phyloP scores from a whole-genome alignment of 2,888 invertebrate species.

The Shargacucullia verbasci region DNA sequence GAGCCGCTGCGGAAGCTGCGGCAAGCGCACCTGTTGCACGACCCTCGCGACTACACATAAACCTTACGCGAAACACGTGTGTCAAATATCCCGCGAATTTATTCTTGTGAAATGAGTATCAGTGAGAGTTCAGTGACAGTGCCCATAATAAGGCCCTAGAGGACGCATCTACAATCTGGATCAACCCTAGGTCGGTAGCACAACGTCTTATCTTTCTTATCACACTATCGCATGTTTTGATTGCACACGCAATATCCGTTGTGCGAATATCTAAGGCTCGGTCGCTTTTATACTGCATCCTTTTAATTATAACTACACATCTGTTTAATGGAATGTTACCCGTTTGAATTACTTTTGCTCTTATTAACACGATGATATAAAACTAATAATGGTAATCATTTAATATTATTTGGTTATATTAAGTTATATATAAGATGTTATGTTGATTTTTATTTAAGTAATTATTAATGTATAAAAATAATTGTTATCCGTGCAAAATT shows the following conservation, averaged over 20 bases:
- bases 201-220: constrained; percentile 76
- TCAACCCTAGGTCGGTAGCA: constrained; percentile 82
- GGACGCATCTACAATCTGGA: constrained; percentile 71
- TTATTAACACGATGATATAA: not conserved
- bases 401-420: too few relatives aligned
- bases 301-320: constrained; percentile 25
- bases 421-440: too few relatives aligned
- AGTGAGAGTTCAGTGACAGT: constrained; percentile 81
- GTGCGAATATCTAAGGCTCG: constrained; percentile 69
- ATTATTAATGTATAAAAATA: too few relatives aligned
- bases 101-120: constrained; percentile 72
- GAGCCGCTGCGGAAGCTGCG: constrained; percentile 85
- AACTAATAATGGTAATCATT: not conserved
- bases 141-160: constrained; percentile 53
- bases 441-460: too few relatives aligned
- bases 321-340: constrained; percentile 3
- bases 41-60: constrained; percentile 37
- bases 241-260: constrained; percentile 73
- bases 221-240: constrained; percentile 73
- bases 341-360: constrained; percentile 1
- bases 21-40: constrained; percentile 78
- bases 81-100: constrained; percentile 31
- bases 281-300: constrained; percentile 32
- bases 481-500: too few relatives aligned
- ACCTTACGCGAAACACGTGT: constrained; percentile 59